Base-by-base conservation (phyloP, 2,113 vertebrate species). In the Ophiodon elongatus region DNA sequence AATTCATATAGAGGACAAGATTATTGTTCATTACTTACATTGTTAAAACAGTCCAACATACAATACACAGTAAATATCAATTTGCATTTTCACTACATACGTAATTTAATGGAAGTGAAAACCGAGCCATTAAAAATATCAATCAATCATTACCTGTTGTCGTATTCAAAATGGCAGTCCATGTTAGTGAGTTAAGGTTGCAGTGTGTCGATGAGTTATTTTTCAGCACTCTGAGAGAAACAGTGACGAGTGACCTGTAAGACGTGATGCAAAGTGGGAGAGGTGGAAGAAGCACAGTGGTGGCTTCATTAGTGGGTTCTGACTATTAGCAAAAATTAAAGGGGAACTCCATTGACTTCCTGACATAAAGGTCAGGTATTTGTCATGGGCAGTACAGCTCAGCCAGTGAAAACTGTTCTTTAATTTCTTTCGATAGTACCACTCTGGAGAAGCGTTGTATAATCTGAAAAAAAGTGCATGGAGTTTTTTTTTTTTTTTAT, bases 161-260 rank as follows among this genome's bases (percentile, higher is more conserved):
- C 37, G 43, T 43, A 39, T 29, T 72, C 13, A 33, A 74, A 74
- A 68, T 13, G 39, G 7, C 27, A 57, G 50, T 39, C 6, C 23
- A 7, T 57, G 69, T 27, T 31, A 60, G 41, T 50, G 14, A 35
- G 15, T 27, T 50, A 29, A 27, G 43, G 31, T 0, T 39, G 41
- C n/a, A 62, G 66, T 50, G 41, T 62, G 6, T 37, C 27, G 13
- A 4, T 59, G 35, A 47, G 37, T 41, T 17, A 11, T 21, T 29
- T 54, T 76, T 15, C 43, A n/a, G 56, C 37, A 60, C 9, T 73
- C 59, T 56, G 35, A 13, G 43, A 50, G 43, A 57, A 39, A 75
- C n/a, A 6, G 72, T 59, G 25, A 19, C 0, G 3, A 8, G 11
- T 2, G 27, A 33, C 27, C 17, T 45, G 7, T 8, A 66, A 66